phyloP scores from a whole-genome alignment of 2,888 invertebrate species.

The Nemotelus nigrinus region DNA sequence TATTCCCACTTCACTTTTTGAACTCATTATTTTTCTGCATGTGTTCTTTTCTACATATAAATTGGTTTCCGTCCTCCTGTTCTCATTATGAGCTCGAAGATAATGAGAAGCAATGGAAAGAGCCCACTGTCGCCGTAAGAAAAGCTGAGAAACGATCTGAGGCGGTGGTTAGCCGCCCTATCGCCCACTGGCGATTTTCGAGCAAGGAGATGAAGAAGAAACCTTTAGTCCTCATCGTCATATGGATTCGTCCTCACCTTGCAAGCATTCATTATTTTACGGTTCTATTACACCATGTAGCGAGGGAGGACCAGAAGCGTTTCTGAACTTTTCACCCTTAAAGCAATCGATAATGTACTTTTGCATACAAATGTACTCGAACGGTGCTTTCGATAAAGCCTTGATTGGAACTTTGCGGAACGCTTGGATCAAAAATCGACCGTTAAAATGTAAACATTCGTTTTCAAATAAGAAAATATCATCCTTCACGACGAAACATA shows the following conservation, averaged over 20 bases:
- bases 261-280: constrained; percentile 12
- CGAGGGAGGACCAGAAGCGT: not conserved
- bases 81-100: constrained; percentile 37
- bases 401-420: too few species aligned
- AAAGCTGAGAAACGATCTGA: constrained; percentile 18
- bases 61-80: constrained; percentile 44
- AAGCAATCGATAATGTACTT: too few species aligned
- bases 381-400: too few species aligned
- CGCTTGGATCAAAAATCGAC: too few species aligned
- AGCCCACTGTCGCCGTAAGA: not conserved
- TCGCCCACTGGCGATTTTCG: not conserved
- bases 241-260: constrained; percentile 3
- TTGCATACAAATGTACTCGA: too few species aligned
- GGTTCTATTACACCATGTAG: constrained; percentile 1
- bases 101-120: constrained; percentile 19
- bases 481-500: too few species aligned
- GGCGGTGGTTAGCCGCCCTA: constrained; percentile 7
- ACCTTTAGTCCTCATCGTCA: not conserved
- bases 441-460: too few species aligned
- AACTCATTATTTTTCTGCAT: constrained; percentile 51
- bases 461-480: too few species aligned
- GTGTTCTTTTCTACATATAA: constrained; percentile 48
- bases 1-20: constrained; percentile 49
- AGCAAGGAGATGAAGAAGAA: not conserved
- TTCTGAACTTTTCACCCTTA: not conserved